Evolutionary conservation across 2,113 vertebrate genomes (phyloP).

Genomic region (Grantiella picta): DNA sequence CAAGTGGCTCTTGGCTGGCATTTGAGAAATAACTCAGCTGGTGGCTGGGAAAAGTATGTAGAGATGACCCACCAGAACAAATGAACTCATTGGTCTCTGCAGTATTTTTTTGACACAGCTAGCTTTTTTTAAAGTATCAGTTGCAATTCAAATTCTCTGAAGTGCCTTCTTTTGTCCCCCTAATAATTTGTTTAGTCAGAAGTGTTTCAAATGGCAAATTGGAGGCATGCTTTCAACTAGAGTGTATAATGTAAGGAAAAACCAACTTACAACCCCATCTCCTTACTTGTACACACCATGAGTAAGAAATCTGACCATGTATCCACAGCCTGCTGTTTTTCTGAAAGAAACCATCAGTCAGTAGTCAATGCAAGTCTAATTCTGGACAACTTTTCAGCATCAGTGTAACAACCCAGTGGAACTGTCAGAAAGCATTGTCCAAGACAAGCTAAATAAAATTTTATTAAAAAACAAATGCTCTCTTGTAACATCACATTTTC

Average conservation of each 20-base stretch:
- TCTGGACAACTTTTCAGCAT: neutral
- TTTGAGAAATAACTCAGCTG: slow-evolving; percentile 24
- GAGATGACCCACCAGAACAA: neutral
- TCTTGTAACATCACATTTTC: neutral
- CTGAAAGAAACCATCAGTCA: neutral
- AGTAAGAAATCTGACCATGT: neutral
- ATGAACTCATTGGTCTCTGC: slow-evolving; percentile 3
- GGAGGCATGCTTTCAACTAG: neutral
- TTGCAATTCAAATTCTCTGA: neutral
- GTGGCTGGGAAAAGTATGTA: neutral
- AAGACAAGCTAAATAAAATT: neutral
- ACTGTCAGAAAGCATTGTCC: neutral
- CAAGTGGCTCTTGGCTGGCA: slow-evolving; percentile 34
- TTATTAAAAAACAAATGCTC: neutral
- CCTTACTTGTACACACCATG: neutral
- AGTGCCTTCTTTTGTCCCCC: neutral
- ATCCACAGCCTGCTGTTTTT: neutral
- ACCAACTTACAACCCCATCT: neutral
- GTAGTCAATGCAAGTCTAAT: neutral
- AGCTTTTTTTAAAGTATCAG: neutral
- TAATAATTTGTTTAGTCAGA: neutral
- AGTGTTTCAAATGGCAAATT: neutral
- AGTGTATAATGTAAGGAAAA: neutral
- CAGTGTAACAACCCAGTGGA: neutral
- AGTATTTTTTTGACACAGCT: neutral